Evolutionary conservation across 2,888 invertebrate species (phyloP).

Genomic region (Microctonus brassicae): DNA sequence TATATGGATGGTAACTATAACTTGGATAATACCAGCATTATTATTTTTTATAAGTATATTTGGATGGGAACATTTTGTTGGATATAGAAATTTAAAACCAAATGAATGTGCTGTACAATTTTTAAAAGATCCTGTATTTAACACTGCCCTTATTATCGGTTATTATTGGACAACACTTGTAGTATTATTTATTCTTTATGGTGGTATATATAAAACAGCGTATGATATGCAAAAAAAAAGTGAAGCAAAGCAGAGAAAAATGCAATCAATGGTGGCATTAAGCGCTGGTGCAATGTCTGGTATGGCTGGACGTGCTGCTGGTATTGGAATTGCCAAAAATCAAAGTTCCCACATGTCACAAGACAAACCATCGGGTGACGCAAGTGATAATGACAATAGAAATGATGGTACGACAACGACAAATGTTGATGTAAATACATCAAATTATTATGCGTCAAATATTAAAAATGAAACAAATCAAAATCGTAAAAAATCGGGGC

Average conservation of each 20-base stretch:
- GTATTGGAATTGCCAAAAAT: slow-evolving; percentile 86
- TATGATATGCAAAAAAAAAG: slow-evolving; percentile 98
- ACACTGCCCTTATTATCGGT: slow-evolving; percentile 95
- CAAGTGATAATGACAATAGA: slow-evolving; percentile 55
- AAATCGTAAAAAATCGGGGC: slow-evolving; percentile 47
- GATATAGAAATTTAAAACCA: slow-evolving; percentile 87
- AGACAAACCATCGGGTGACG: slow-evolving; percentile 77
- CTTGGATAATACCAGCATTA: slow-evolving; percentile 96
- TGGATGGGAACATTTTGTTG: slow-evolving; percentile 98
- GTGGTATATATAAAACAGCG: slow-evolving; percentile 97
- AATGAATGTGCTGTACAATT: slow-evolving; percentile 97
- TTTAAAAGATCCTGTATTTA: slow-evolving; percentile 96
- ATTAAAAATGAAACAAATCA: slow-evolving; percentile 10
- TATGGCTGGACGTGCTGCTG: slow-evolving; percentile 89
- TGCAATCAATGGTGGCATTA: slow-evolving; percentile 94
- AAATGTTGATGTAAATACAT: slow-evolving; percentile 66
- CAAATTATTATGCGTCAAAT: slow-evolving; percentile 42
- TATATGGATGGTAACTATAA: slow-evolving; percentile 94
- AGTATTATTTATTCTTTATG: slow-evolving; percentile 95
- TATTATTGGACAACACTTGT: slow-evolving; percentile 98
- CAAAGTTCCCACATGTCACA: slow-evolving; percentile 76
- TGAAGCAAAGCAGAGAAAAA: slow-evolving; percentile 94
- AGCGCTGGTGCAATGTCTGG: slow-evolving; percentile 92
- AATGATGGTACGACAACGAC: slow-evolving; percentile 40
- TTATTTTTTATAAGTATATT: slow-evolving; percentile 98